These are phyloP conservation scores for Hyperoodon ampullatus DNA, from an alignment of 2,113 vertebrate genomes.

Conservation along the genomic window DNA sequence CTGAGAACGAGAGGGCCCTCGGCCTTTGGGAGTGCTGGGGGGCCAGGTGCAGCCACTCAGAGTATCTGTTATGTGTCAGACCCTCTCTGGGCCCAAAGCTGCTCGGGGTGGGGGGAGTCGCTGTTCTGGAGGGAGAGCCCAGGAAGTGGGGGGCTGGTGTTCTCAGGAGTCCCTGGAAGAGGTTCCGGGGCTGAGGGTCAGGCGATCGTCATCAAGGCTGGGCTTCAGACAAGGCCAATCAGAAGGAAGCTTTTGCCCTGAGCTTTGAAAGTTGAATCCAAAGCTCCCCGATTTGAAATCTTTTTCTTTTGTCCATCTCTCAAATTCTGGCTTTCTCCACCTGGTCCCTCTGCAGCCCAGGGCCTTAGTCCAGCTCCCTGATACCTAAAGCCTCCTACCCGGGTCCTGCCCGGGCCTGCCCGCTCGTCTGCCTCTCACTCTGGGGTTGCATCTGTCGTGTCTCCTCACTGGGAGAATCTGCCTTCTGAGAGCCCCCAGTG, in stretches of 20 bases:
- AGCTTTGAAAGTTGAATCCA: not conserved
- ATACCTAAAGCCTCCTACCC: not conserved
- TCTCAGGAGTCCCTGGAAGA: not conserved
- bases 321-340: not conserved
- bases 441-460: fast-evolving
- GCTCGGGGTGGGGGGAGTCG: not conserved
- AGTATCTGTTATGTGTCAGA: not conserved
- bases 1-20: not conserved
- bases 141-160: too few relatives aligned
- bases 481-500: too few relatives aligned
- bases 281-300: not conserved
- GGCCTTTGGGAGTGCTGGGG: not conserved
- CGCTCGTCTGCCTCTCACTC: not conserved
- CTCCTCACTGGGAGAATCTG: not conserved
- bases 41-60: not conserved
- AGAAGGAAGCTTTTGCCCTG: not conserved
- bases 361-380: not conserved
- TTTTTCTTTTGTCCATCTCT: not conserved
- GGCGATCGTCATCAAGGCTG: not conserved
- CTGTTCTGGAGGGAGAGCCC: not conserved
- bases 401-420: fast-evolving
- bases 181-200: not conserved
- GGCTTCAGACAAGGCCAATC: not conserved
- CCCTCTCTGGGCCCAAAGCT: not conserved
- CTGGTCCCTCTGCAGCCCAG: not conserved